Base-by-base conservation (phyloP, 2,888 invertebrate genomes). In the Eurytoma californica region DNA sequence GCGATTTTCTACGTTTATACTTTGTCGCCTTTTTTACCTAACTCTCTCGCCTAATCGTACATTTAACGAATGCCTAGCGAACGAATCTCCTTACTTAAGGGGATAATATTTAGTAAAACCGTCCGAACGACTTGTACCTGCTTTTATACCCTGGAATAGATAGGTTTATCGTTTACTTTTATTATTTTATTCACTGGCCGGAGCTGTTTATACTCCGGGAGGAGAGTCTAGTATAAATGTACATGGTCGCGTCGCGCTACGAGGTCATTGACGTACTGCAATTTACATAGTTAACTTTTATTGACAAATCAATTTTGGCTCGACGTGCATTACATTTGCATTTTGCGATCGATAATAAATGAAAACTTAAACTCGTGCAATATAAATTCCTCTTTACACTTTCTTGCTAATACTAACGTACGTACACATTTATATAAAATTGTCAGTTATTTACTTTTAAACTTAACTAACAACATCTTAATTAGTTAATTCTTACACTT, bases 101-200 rank as follows among this genome's bases (percentile, higher is more conserved):
- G 72, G 47, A 72, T 65, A 16, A 72, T 72, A 67, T 47, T 72
- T 72, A 78, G 60, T 61, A 73, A 72, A 78, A 78, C 55, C 67
- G 63, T 73, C 63, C 53, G 49, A 78, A 73, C 68, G 57, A 73
- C 68, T 78, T 68, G 68, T 78, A 78, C 77, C 77, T 72, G 72
- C 72, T 72, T 78, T 78, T 72, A 72, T 78, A 78, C 78, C 78
- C 78, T 78, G 78, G 57, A 72, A 77, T 72, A 72, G 72, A 39
- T 39, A 72, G 72, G 60, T 72, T 72, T 79, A 18, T 51, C 30
- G 53, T 53, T 53, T 63, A 63, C 9, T 61, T 53, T 16, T 13
- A 53, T 9, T 49, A 49, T 24, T 3, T 49, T 49, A 49, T 53
- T 53, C 57, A 73, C 18, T 47, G 57, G 18, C 49, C 60, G n/a